Evolutionary conservation across 2,113 vertebrate species (phyloP).

Genomic region (Alaudala cheleensis): DNA sequence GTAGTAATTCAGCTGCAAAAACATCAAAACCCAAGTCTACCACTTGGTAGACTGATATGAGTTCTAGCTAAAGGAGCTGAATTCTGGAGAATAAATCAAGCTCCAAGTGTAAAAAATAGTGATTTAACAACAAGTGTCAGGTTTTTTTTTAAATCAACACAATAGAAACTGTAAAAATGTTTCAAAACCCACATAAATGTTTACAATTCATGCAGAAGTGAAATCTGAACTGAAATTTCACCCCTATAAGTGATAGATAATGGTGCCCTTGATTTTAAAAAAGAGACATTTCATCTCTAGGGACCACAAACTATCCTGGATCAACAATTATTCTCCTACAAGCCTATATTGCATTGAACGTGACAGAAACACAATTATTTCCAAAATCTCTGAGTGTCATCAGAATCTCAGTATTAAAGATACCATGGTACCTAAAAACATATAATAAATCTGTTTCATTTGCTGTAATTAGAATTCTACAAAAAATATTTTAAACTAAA

Average conservation of each 20-base stretch:
- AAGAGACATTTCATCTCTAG: background rate
- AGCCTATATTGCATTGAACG: background rate
- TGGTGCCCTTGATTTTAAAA: background rate
- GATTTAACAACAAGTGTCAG: background rate
- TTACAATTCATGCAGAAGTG: background rate
- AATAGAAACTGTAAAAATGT: background rate
- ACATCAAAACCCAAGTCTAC: background rate
- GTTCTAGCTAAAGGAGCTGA: background rate
- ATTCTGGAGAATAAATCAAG: background rate
- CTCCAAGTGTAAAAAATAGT: background rate
- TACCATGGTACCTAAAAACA: background rate
- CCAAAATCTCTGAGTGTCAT: background rate
- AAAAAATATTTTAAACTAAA: background rate
- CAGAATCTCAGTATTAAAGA: background rate
- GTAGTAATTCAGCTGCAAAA: background rate
- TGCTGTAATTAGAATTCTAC: background rate
- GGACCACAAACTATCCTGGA: background rate
- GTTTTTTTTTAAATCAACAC: background rate
- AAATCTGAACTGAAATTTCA: background rate
- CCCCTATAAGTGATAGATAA: background rate
- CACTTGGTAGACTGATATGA: background rate
- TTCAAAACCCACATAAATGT: background rate
- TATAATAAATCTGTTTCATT: background rate
- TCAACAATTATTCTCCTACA: background rate
- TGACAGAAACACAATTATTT: background rate